Conservation (phyloP, 2,113 vertebrate species). For the Tinamus guttatus region DNA sequence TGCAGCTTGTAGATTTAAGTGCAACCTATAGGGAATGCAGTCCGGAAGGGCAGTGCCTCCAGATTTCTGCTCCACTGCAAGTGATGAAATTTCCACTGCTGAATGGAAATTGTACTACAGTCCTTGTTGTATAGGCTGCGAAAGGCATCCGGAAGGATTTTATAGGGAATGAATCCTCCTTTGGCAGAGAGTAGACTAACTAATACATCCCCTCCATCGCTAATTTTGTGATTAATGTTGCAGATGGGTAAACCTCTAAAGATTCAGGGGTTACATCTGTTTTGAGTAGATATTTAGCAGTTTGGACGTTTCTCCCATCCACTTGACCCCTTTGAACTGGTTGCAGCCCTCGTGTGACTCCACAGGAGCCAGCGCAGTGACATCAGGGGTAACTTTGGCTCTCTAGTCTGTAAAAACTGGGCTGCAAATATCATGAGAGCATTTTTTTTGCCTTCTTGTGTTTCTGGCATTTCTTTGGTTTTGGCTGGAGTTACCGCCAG, state of each 20-base stretch:
- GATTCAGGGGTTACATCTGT: not conserved
- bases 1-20: not conserved
- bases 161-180: not conserved
- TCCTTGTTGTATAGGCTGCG: not conserved
- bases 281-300: not conserved
- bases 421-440: not conserved
- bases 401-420: not conserved
- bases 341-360: not conserved
- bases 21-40: not conserved
- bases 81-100: not conserved
- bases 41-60: not conserved
- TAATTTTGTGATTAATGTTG: slow-evolving; percentile 11
- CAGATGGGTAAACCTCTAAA: not conserved
- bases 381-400: not conserved
- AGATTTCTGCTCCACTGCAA: not conserved
- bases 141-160: not conserved
- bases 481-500: not conserved
- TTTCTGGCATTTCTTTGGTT: not conserved
- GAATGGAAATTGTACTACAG: not conserved
- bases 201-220: not conserved
- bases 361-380: not conserved
- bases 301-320: not conserved
- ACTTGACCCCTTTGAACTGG: not conserved
- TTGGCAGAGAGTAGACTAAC: not conserved
- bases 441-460: not conserved